These are phyloP conservation scores for Semnopithecus entellus DNA, from an alignment of 2,113 vertebrate species.

Conservation along the genomic window DNA sequence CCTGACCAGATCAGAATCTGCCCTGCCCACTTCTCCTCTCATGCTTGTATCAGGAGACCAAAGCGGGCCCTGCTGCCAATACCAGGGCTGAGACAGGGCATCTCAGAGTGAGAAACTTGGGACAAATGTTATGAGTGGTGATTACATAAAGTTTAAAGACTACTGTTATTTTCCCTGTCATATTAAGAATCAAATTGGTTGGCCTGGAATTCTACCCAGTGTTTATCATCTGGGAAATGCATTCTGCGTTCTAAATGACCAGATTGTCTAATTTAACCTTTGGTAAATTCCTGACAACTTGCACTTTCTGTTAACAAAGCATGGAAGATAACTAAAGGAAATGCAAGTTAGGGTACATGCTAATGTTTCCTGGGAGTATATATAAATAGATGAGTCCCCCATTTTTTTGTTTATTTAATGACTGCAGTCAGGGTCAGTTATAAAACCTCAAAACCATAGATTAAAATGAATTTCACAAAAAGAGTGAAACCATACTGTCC, in stretches of 20 bases:
- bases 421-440: neutral
- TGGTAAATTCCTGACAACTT: conserved; percentile 3
- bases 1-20: neutral
- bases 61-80: neutral
- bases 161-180: neutral
- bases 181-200: neutral
- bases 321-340: neutral
- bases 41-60: neutral
- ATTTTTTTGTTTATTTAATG: neutral
- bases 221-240: neutral
- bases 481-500: neutral
- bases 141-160: neutral
- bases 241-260: neutral
- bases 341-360: neutral
- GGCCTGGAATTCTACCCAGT: neutral
- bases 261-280: neutral
- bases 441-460: neutral
- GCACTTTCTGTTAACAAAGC: neutral
- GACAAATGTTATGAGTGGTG: neutral
- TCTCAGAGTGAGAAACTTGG: neutral
- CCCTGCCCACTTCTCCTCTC: neutral
- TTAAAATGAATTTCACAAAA: conserved; percentile 1
- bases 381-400: neutral
- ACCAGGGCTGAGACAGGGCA: neutral
- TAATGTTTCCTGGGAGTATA: neutral